Conservation (phyloP, 2,113 vertebrate species). For the Scolopax mira region DNA sequence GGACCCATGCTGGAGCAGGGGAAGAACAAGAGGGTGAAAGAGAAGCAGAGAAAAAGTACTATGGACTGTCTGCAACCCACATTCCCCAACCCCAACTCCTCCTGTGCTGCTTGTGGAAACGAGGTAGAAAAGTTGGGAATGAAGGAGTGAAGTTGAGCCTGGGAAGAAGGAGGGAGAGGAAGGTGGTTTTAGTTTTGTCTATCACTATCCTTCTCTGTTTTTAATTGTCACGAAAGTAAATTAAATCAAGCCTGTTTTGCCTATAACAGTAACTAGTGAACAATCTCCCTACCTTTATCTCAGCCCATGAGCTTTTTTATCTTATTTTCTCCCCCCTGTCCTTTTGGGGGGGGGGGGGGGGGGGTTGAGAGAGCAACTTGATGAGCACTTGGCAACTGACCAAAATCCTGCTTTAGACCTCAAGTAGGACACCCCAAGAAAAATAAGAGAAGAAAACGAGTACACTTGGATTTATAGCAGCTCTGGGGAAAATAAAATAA, state of each 20-base stretch:
- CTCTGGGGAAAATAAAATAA: background rate
- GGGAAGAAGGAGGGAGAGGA: background rate
- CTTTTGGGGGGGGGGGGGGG: background rate
- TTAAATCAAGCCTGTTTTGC: background rate
- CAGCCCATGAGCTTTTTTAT: accelerated
- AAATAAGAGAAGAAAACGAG: background rate
- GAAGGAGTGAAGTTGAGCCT: background rate
- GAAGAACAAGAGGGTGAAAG: background rate
- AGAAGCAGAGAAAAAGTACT: background rate
- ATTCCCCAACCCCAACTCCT: background rate
- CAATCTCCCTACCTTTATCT: background rate
- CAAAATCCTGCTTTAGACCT: background rate
- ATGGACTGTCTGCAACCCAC: background rate
- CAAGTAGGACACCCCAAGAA: background rate
- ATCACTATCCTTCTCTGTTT: background rate
- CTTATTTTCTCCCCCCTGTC: background rate
- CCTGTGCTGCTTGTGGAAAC: accelerated
- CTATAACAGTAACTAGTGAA: background rate
- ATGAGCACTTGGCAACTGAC: background rate
- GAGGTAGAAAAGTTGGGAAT: background rate
- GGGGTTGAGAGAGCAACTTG: background rate
- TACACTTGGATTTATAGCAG: background rate
- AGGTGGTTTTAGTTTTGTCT: background rate
- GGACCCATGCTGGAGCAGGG: background rate
- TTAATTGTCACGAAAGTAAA: background rate